Evolutionary conservation across 2,888 invertebrate genomes (phyloP).

Genomic region (Spilosoma lubricipeda): DNA sequence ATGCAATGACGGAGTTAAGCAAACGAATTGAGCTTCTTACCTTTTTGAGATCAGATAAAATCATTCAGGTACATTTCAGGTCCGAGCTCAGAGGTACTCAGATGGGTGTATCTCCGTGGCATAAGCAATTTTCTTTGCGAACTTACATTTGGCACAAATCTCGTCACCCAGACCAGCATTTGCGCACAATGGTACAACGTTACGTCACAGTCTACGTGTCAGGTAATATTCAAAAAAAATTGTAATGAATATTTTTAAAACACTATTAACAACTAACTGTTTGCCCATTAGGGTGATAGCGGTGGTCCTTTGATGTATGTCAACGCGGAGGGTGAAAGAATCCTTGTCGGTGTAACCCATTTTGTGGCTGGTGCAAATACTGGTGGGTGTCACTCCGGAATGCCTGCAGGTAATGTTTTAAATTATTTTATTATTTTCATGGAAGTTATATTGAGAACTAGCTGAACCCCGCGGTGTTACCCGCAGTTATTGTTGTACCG

Average conservation of each 20-base stretch:
- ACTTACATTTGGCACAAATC: constrained; percentile 52
- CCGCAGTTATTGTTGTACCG: too few relatives aligned
- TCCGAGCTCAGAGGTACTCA: constrained; percentile 57
- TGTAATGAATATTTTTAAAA: too few relatives aligned
- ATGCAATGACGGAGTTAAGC: too few relatives aligned
- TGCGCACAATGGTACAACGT: constrained; percentile 76
- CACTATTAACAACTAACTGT: neutral
- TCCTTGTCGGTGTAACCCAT: constrained; percentile 73
- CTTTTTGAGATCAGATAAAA: neutral
- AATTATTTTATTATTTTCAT: neutral
- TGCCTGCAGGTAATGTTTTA: constrained; percentile 70
- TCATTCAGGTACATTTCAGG: constrained; percentile 49
- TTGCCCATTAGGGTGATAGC: constrained; percentile 72
- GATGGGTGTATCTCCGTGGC: constrained; percentile 75
- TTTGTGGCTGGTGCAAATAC: constrained; percentile 73
- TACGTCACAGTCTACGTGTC: constrained; percentile 79
- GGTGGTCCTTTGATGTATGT: constrained; percentile 77
- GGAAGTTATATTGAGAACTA: too few relatives aligned
- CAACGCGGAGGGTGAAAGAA: constrained; percentile 56
- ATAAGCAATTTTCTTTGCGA: constrained; percentile 64
- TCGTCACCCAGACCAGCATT: constrained; percentile 66
- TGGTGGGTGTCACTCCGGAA: constrained; percentile 80
- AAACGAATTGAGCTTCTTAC: too few relatives aligned
- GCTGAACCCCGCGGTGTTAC: too few relatives aligned
- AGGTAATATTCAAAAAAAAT: too few relatives aligned